These are phyloP conservation scores for Siniperca chuatsi DNA, from an alignment of 2,113 vertebrate species.

Conservation along the genomic window DNA sequence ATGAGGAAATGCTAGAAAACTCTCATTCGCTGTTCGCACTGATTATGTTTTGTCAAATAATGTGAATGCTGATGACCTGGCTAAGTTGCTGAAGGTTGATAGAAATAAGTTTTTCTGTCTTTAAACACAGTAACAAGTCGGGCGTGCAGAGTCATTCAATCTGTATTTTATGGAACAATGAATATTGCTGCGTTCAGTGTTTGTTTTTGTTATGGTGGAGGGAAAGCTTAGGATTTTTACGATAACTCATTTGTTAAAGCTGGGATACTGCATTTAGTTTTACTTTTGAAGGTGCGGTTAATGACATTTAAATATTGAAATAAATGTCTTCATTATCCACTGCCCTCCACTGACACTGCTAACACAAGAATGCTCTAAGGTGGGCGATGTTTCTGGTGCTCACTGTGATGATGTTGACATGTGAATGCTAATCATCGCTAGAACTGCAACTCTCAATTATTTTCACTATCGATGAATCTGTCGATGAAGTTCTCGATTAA, in stretches of 20 bases:
- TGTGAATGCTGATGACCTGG: background rate
- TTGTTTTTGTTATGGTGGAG: background rate
- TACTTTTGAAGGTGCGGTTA: background rate
- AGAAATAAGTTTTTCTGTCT: background rate
- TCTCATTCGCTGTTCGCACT: background rate
- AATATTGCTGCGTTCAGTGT: background rate
- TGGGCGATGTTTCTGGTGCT: background rate
- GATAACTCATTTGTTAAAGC: background rate
- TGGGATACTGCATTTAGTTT: too few relatives aligned
- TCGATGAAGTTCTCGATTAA: too few relatives aligned
- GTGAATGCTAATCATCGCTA: too few relatives aligned
- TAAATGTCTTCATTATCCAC: background rate
- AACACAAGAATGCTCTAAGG: background rate
- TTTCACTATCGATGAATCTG: too few relatives aligned
- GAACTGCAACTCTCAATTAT: too few relatives aligned
- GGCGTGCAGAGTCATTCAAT: background rate
- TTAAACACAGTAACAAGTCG: background rate
- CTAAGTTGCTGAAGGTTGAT: background rate
- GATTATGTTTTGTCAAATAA: background rate
- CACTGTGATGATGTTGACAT: background rate
- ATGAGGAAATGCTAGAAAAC: background rate
- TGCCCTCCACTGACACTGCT: background rate
- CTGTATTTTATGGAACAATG: background rate
- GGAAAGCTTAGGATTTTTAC: background rate
- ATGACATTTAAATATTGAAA: background rate